These are phyloP conservation scores for Caprella mutica DNA, from an alignment of 2,888 invertebrate species.

Conservation along the genomic window DNA sequence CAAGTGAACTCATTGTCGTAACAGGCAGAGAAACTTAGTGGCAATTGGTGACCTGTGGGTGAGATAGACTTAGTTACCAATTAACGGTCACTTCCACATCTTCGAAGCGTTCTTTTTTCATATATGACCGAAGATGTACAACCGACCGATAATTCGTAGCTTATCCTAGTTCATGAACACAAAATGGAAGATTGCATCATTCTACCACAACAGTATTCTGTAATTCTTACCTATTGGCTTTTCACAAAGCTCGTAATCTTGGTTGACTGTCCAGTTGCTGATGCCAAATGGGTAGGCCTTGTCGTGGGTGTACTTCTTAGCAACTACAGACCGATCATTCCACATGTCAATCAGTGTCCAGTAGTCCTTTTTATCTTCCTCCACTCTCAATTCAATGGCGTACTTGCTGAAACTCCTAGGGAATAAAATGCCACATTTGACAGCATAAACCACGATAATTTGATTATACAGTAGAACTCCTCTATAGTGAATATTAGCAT, in stretches of 20 bases:
- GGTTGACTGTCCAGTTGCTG: neutral
- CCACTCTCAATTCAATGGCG: neutral
- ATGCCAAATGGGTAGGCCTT: slow-evolving; percentile 3
- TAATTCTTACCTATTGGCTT: slow-evolving; percentile 3
- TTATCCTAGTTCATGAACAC: too few relatives aligned
- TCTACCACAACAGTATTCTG: too few relatives aligned
- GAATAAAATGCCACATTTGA: too few relatives aligned
- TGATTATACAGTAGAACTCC: too few relatives aligned
- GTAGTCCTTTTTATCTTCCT: neutral
- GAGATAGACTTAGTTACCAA: too few relatives aligned
- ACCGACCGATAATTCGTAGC: too few relatives aligned
- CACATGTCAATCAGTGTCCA: slow-evolving; percentile 9
- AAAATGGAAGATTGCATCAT: too few relatives aligned
- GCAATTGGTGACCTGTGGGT: neutral
- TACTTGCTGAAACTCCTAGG: neutral
- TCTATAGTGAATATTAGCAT: too few relatives aligned
- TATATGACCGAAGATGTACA: too few relatives aligned
- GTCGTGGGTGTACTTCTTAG: neutral
- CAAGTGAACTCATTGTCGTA: slow-evolving; percentile 9
- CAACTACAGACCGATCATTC: neutral
- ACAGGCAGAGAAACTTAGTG: slow-evolving; percentile 7
- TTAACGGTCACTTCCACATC: too few relatives aligned
- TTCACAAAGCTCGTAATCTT: slow-evolving; percentile 4
- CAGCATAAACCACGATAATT: too few relatives aligned
- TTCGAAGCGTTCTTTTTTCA: too few relatives aligned